A percentile compares a stretch with the other conserved stretches of the same genome.
phyloP scores from a whole-genome alignment of 2,113 vertebrate genomes.

The Crotalus horridus region DNA sequence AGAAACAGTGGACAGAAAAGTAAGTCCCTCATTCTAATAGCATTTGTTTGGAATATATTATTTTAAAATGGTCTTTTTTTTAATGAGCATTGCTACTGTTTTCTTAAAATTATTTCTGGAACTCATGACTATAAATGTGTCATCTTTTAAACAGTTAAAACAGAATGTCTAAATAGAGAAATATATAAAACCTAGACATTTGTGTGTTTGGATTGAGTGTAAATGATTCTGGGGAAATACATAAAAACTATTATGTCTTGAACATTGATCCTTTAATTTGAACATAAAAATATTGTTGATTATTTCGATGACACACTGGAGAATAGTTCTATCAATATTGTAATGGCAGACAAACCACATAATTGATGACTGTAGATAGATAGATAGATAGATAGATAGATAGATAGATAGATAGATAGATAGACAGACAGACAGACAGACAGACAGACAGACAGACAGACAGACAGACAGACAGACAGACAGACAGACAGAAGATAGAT shows the following conservation, averaged over 20 bases:
- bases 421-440: accelerated
- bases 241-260: background rate
- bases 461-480: background rate
- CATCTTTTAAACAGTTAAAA: background rate
- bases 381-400: too few species aligned
- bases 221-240: background rate
- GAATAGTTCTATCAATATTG: background rate
- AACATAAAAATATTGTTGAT: background rate
- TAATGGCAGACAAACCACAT: background rate
- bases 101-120: background rate
- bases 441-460: background rate
- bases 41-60: background rate
- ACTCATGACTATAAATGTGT: background rate
- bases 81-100: background rate
- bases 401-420: too few species aligned
- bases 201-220: background rate
- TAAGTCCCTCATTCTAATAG: conserved; percentile 60
- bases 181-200: background rate
- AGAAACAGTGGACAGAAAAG: conserved; percentile 77
- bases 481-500: too few species aligned
- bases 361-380: background rate
- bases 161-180: background rate
- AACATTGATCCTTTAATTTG: background rate
- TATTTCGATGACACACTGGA: background rate
- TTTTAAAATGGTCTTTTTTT: background rate